Evolutionary conservation across 2,888 invertebrate species (phyloP).

Genomic region (Cactoblastis cactorum): DNA sequence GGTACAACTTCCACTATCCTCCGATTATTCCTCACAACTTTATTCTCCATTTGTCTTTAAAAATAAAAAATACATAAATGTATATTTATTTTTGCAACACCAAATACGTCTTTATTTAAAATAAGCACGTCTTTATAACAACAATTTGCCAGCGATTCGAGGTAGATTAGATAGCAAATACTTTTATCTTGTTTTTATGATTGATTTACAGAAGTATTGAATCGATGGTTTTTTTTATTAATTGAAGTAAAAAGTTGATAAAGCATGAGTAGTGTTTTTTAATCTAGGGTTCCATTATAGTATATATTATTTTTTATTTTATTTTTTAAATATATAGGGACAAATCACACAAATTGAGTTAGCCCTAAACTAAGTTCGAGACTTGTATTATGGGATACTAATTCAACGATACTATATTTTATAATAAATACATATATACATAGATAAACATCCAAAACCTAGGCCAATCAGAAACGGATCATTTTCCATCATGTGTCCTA

Average conservation of each 20-base stretch:
- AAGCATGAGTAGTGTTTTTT: not conserved
- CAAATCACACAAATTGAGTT: too few species aligned
- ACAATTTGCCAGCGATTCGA: constrained; percentile 38
- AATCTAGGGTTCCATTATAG: not conserved
- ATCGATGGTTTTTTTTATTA: not conserved
- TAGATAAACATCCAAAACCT: too few species aligned
- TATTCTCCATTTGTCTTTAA: constrained; percentile 43
- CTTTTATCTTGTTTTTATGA: constrained; percentile 43
- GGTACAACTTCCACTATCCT: constrained; percentile 35
- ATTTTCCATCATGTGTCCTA: too few species aligned
- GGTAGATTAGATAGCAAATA: constrained; percentile 54
- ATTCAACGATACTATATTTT: too few species aligned
- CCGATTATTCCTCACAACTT: constrained; percentile 41
- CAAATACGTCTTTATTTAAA: constrained; percentile 34
- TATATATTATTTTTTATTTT: not conserved
- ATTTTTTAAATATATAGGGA: too few species aligned
- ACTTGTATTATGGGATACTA: too few species aligned
- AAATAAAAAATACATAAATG: too few species aligned
- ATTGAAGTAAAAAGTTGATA: not conserved
- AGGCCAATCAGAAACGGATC: too few species aligned
- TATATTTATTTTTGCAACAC: constrained; percentile 23
- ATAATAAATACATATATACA: too few species aligned
- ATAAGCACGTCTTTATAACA: constrained; percentile 40
- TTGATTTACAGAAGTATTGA: constrained; percentile 16
- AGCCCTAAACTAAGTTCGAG: too few species aligned